These are phyloP conservation scores for Dreissena rostriformis DNA, from an alignment of 1,140 invertebrate genomes.

Conservation along the genomic window DNA sequence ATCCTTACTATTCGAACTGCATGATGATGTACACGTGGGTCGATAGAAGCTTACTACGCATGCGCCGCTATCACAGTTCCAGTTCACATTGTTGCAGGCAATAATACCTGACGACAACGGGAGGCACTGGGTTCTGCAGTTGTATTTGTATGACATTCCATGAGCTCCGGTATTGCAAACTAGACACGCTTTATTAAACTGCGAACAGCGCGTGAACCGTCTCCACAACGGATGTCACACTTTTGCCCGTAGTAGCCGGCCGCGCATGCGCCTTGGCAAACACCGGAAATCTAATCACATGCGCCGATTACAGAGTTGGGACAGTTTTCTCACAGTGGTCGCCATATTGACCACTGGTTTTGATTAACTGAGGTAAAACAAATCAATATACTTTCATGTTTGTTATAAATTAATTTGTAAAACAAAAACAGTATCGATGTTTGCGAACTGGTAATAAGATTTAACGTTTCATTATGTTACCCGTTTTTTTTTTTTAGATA, in stretches of 20 bases:
- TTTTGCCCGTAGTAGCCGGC: slow-evolving; percentile 19
- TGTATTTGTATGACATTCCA: slow-evolving; percentile 6
- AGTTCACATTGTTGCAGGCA: slow-evolving; percentile 16
- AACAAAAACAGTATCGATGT: no score
- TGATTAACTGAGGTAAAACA: no score
- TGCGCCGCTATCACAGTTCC: slow-evolving; percentile 8
- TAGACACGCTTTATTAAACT: slow-evolving; percentile 16
- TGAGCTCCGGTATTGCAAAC: slow-evolving; percentile 33
- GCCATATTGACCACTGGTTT: neutral
- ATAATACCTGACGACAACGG: neutral
- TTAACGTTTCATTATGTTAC: no score
- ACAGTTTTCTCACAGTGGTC: slow-evolving; percentile 32
- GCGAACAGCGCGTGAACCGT: slow-evolving; percentile 27
- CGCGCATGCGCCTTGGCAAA: slow-evolving; percentile 25
- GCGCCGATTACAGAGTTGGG: slow-evolving; percentile 16
- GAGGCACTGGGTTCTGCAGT: slow-evolving; percentile 39
- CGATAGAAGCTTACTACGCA: slow-evolving; percentile 30
- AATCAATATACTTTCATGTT: no score
- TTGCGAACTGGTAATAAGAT: no score
- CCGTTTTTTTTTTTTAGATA: no score
- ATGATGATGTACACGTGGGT: slow-evolving; percentile 4
- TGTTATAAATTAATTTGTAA: no score
- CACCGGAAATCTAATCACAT: slow-evolving; percentile 18
- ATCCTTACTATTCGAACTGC: neutral
- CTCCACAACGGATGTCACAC: slow-evolving; percentile 25